Evolutionary conservation across 2,797 vertebrate genomes (phyloP).

Genomic region (Apogon hyalosoma): DNA sequence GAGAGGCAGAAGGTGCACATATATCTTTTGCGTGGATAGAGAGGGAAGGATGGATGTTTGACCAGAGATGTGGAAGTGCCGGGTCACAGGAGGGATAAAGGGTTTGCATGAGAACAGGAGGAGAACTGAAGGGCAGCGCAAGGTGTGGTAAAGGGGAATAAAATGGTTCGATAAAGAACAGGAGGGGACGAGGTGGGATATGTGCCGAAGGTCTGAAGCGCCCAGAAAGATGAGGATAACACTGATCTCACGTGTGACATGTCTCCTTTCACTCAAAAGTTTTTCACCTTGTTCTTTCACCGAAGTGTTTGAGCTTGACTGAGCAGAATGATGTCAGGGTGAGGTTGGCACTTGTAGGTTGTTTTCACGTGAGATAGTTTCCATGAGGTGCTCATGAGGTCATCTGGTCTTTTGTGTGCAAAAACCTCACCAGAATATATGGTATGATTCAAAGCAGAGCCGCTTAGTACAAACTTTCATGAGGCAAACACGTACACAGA

Average conservation of each 20-base stretch:
- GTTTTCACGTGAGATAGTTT: slow-evolving; percentile 10
- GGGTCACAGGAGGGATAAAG: slow-evolving; percentile 3
- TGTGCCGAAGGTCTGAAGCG: slow-evolving; percentile 7
- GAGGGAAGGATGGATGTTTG: slow-evolving; percentile 9
- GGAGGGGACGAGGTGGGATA: slow-evolving; percentile 2
- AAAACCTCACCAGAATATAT: background rate
- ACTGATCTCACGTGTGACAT: background rate
- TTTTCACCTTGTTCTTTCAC: background rate
- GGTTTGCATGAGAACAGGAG: background rate
- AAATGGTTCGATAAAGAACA: slow-evolving; percentile 17
- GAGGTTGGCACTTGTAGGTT: slow-evolving; percentile 9
- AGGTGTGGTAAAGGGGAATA: slow-evolving; percentile 23
- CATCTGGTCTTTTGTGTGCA: slow-evolving; percentile 2
- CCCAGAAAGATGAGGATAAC: background rate
- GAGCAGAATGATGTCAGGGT: slow-evolving; percentile 19
- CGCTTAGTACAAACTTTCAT: background rate
- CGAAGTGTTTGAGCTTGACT: slow-evolving; percentile 9
- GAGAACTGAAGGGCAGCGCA: slow-evolving; percentile 19
- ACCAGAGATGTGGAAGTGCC: slow-evolving; percentile 7
- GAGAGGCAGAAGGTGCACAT: slow-evolving; percentile 4
- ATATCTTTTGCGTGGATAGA: background rate
- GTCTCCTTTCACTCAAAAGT: background rate
- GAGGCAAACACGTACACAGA: background rate
- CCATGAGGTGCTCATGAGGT: slow-evolving; percentile 15
- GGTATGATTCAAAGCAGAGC: slow-evolving; percentile 1